phyloP scores from a whole-genome alignment of 2,888 invertebrate genomes.

The Tiliacea citrago region DNA sequence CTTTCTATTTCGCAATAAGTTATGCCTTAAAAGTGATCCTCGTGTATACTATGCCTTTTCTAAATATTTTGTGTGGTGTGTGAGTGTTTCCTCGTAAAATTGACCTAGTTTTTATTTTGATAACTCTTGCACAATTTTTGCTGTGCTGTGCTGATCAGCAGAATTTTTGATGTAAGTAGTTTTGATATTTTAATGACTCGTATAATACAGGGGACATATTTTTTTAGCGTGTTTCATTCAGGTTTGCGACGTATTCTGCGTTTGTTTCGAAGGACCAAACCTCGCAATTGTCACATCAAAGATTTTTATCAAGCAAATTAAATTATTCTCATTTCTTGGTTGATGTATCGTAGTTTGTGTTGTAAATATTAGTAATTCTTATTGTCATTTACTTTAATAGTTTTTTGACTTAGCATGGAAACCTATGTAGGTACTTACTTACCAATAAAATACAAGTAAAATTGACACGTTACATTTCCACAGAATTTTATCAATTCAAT shows the following conservation, averaged over 20 bases:
- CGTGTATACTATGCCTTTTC: constrained; percentile 64
- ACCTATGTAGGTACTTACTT: not conserved
- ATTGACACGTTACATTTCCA: not conserved
- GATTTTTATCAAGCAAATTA: not conserved
- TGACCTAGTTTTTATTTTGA: constrained; percentile 87
- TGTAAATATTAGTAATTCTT: not conserved
- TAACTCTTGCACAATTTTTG: constrained; percentile 82
- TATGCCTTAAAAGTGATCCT: constrained; percentile 69
- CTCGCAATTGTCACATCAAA: not conserved
- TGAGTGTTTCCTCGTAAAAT: constrained; percentile 66
- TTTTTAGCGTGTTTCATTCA: constrained; percentile 18
- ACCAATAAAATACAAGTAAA: not conserved
- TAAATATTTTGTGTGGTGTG: constrained; percentile 62
- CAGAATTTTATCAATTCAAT: not conserved
- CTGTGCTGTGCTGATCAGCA: constrained; percentile 64
- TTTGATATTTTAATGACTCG: constrained; percentile 27
- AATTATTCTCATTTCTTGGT: not conserved
- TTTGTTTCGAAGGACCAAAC: constrained; percentile 25
- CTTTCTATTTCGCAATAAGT: constrained; percentile 70
- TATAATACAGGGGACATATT: not conserved
- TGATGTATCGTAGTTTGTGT: not conserved
- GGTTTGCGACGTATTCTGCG: not conserved
- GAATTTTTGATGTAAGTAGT: constrained; percentile 71
- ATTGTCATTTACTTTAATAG: not conserved
- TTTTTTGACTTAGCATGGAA: not conserved